phyloP scores from a whole-genome alignment of 2,113 vertebrate genomes.

The Turdus rufiventris region DNA sequence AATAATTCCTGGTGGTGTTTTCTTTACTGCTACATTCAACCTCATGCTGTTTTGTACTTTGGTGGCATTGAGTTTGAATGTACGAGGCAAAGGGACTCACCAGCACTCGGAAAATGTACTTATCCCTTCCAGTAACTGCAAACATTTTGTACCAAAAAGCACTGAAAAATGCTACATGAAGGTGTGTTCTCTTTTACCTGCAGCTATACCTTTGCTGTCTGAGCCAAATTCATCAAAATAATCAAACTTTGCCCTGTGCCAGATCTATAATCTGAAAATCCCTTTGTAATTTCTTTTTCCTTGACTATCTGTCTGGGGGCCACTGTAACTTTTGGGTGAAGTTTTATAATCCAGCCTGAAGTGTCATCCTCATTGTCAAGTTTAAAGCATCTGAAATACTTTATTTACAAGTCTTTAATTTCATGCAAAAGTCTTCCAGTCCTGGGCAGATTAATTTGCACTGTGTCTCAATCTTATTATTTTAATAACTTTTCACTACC shows the following conservation, averaged over 20 bases:
- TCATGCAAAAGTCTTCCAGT: neutral
- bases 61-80: neutral
- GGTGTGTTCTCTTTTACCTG: slow-evolving; percentile 3
- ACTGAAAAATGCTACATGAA: neutral
- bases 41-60: neutral
- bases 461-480: slow-evolving; percentile 23
- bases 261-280: slow-evolving; percentile 5
- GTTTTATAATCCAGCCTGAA: neutral
- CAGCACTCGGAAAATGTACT: neutral
- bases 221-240: slow-evolving; percentile 46
- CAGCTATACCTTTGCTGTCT: neutral
- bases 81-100: neutral
- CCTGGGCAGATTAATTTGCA: neutral
- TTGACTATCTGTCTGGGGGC: neutral
- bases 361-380: neutral
- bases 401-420: slow-evolving; percentile 19
- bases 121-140: neutral
- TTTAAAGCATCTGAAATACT: neutral
- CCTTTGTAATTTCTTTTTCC: neutral
- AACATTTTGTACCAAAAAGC: neutral
- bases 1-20: neutral
- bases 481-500: slow-evolving; percentile 57
- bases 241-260: neutral
- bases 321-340: neutral
- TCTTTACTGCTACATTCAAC: neutral